A percentile compares a stretch with the other conserved stretches of the same genome.
phyloP scores from a whole-genome alignment of 2,797 vertebrate genomes.

The Brachymystax lenok region DNA sequence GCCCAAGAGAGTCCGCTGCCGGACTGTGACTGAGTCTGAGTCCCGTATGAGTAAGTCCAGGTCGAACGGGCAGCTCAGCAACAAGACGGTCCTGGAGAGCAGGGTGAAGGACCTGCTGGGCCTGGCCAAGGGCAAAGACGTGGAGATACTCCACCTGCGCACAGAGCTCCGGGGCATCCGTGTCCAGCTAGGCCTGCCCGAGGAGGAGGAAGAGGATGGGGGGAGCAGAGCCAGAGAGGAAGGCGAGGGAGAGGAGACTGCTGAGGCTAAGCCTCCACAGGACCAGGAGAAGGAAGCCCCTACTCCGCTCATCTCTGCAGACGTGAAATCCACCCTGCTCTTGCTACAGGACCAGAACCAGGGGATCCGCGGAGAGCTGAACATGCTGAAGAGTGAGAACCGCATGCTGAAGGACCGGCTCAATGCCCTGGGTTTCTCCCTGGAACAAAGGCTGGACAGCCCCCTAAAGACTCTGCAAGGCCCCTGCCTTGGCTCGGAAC shows the following conservation, averaged over 20 bases:
- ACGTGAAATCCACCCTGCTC: constrained; percentile 80
- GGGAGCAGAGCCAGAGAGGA: constrained; percentile 53
- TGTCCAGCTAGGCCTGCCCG: constrained; percentile 81
- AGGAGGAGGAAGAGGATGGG: constrained; percentile 72
- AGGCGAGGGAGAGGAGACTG: constrained; percentile 59
- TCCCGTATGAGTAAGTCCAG: constrained; percentile 84
- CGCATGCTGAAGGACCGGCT: constrained; percentile 87
- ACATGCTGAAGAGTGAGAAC: constrained; percentile 87
- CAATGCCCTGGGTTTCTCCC: constrained; percentile 85
- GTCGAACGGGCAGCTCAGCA: constrained; percentile 83
- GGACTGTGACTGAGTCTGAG: constrained; percentile 69
- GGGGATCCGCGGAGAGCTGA: constrained; percentile 83
- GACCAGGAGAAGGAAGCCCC: constrained; percentile 66
- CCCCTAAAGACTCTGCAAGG: constrained; percentile 80
- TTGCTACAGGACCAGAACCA: constrained; percentile 85
- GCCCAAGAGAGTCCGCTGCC: constrained; percentile 80
- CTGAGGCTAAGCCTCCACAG: constrained; percentile 51
- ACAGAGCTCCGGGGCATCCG: constrained; percentile 82
- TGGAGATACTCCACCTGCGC: constrained; percentile 83
- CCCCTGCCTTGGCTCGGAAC: constrained; percentile 79
- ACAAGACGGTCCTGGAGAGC: constrained; percentile 82
- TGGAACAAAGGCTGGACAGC: constrained; percentile 83
- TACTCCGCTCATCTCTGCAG: constrained; percentile 66
- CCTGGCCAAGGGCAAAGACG: constrained; percentile 82
- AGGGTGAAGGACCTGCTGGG: constrained; percentile 84